These are phyloP conservation scores for Labrus mixtus DNA, from an alignment of 2,113 vertebrate species.

Conservation along the genomic window DNA sequence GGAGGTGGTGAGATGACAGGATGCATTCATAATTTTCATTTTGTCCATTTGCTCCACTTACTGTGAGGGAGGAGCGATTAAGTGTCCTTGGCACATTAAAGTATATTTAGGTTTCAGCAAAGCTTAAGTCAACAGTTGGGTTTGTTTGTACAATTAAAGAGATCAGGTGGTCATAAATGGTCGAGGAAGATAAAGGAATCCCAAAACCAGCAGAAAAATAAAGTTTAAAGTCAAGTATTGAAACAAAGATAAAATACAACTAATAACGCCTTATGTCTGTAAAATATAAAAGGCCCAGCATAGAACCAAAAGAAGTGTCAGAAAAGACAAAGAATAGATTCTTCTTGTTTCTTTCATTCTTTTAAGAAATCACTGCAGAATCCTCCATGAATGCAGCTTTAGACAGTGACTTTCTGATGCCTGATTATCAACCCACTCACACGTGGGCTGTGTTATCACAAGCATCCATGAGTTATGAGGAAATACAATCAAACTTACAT, in stretches of 20 bases:
- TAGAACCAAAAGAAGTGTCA: constrained; percentile 36
- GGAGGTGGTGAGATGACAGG: not conserved
- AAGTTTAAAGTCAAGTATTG: too few species aligned
- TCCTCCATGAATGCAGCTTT: constrained; percentile 40
- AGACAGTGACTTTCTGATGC: constrained; percentile 36
- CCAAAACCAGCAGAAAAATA: not conserved
- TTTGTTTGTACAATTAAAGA: not conserved
- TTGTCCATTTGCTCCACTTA: constrained; percentile 5
- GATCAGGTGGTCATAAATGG: not conserved
- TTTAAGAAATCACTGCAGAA: constrained; percentile 11
- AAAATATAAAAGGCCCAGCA: constrained; percentile 39
- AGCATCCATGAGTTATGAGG: constrained; percentile 1
- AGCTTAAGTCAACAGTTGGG: not conserved
- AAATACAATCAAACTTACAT: not conserved
- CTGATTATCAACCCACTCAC: constrained; percentile 39
- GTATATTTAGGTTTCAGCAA: not conserved
- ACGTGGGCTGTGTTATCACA: not conserved
- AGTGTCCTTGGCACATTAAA: not conserved
- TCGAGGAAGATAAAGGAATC: not conserved
- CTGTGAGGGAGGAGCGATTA: not conserved
- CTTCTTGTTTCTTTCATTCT: constrained; percentile 11
- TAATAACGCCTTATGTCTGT: not conserved
- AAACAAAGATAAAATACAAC: not conserved
- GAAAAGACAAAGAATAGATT: constrained; percentile 35
- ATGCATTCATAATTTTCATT: not conserved